Evolutionary conservation across 2,888 invertebrate species (phyloP).

Genomic region (Troides oblongomaculatus): DNA sequence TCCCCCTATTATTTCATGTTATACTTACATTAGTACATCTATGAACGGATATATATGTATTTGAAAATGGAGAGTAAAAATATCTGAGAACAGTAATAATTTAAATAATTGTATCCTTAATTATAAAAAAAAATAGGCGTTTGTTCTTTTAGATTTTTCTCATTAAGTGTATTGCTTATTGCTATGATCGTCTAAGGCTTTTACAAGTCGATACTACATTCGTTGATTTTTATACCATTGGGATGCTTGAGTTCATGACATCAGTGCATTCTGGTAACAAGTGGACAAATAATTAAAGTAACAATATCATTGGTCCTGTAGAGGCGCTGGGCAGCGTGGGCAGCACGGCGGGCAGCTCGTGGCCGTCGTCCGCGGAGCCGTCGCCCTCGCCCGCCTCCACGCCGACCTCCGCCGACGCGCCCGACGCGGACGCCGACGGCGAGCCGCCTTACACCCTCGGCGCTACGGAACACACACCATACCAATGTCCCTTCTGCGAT

Average conservation of each 20-base stretch:
- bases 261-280: too few relatives aligned
- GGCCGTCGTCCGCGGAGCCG: conserved; percentile 83
- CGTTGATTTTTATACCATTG: too few relatives aligned
- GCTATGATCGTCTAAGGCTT: too few relatives aligned
- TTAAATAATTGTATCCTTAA: too few relatives aligned
- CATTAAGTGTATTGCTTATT: too few relatives aligned
- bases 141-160: too few relatives aligned
- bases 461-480: conserved; percentile 87
- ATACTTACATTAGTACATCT: conserved; percentile 30
- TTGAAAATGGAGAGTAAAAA: neutral
- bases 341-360: conserved; percentile 83
- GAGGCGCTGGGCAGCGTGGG: conserved; percentile 82
- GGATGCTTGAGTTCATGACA: too few relatives aligned
- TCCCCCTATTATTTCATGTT: too few relatives aligned
- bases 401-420: conserved; percentile 83
- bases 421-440: conserved; percentile 81
- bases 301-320: conserved; percentile 46
- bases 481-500: conserved; percentile 95
- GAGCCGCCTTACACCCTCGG: conserved; percentile 83
- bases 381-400: conserved; percentile 82
- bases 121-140: neutral
- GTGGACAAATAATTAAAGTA: neutral
- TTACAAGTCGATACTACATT: too few relatives aligned
- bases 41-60: conserved; percentile 12
- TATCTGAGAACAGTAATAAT: neutral